Evolutionary conservation across 2,113 vertebrate genomes (phyloP).

Genomic region (Plotosus lineatus): DNA sequence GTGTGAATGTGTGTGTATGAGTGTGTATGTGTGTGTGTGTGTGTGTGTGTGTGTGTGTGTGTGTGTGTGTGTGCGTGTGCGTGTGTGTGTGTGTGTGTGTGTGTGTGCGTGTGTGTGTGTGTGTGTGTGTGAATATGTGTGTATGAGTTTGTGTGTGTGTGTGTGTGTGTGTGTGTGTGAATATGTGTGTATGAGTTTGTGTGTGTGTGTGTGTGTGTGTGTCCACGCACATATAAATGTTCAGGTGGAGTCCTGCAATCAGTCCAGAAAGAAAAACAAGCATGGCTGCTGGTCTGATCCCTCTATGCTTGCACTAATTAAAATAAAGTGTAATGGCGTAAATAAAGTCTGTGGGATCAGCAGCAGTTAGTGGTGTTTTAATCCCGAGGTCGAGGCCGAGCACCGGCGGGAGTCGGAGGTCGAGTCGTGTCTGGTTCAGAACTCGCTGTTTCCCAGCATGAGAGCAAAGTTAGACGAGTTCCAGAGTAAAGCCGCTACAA

Average conservation of each 20-base stretch:
- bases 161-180: background rate
- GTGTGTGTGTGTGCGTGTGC: no score
- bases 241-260: background rate
- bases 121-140: background rate
- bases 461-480: background rate
- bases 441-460: constrained; percentile 13
- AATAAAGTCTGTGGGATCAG: background rate
- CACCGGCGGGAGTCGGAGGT: background rate
- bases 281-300: background rate
- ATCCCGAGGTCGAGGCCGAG: background rate
- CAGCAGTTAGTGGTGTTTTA: background rate
- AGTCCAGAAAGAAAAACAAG: background rate
- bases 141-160: constrained; percentile 2
- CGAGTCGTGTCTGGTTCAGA: background rate
- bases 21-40: no score
- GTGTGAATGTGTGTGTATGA: no score
- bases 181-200: background rate
- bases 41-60: no score
- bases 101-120: no score
- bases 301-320: background rate
- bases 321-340: background rate
- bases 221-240: no score
- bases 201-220: background rate
- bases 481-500: background rate
- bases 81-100: no score